These are phyloP conservation scores for Pseudochirops corinnae DNA, from an alignment of 2,797 vertebrate species.

Conservation along the genomic window DNA sequence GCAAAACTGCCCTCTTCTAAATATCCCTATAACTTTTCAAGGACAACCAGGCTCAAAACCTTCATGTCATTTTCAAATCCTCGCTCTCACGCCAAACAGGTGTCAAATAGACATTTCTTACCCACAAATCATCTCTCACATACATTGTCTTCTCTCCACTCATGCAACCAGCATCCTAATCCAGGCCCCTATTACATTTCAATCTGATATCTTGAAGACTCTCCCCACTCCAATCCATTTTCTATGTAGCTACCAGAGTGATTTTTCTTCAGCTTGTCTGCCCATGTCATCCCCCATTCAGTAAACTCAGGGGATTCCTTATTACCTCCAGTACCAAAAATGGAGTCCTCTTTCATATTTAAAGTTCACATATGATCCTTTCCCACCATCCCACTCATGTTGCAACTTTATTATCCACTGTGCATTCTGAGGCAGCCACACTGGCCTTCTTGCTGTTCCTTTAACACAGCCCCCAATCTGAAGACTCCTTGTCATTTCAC, in stretches of 20 bases:
- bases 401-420: not conserved
- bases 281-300: not conserved
- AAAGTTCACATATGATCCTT: too few relatives aligned
- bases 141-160: not conserved
- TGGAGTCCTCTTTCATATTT: not conserved
- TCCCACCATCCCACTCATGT: not conserved
- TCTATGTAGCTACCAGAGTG: not conserved
- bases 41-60: not conserved
- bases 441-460: not conserved
- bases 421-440: not conserved
- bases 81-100: not conserved
- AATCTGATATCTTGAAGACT: not conserved
- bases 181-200: not conserved
- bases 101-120: not conserved
- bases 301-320: not conserved
- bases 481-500: too few relatives aligned
- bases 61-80: not conserved
- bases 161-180: not conserved
- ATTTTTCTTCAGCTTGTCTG: not conserved
- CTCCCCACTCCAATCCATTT: not conserved
- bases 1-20: not conserved
- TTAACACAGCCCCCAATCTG: not conserved
- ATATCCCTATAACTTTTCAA: not conserved
- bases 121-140: not conserved
- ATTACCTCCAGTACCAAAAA: not conserved